Conservation (phyloP, 2,113 vertebrate genomes). For the Mus musculus region GRCm39 chr1:136215001-136215500, state of each 20-base stretch:
- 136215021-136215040: neutral
- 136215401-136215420: neutral
- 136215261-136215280: neutral
- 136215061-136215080: neutral
- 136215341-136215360: neutral
- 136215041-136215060: slow-evolving; percentile 17
- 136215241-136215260: neutral
- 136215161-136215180: neutral
- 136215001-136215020: neutral
- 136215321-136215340: neutral
- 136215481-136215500: neutral
- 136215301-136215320: neutral
- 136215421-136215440: neutral
- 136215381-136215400: neutral
- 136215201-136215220: neutral
- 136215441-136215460: no score
- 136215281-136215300: neutral
- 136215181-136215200: neutral
- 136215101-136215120: neutral
- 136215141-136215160: no score
- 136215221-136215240: neutral
- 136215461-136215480: neutral
- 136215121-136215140: neutral
- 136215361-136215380: neutral
- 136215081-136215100: neutral